phyloP scores from a whole-genome alignment of 2,888 invertebrate genomes.

The Tipula helvola region DNA sequence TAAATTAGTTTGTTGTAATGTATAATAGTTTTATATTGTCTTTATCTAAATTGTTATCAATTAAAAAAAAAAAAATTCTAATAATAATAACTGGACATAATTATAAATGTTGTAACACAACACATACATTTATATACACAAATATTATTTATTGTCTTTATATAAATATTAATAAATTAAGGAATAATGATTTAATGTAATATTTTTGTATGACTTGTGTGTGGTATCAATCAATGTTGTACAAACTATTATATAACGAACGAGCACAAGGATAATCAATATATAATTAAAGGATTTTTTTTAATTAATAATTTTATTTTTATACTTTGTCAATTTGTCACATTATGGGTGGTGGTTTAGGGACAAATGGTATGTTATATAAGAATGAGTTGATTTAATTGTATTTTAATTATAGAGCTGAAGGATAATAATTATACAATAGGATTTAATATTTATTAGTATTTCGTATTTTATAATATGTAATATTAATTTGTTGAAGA shows the following conservation, averaged over 20 bases:
- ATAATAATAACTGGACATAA: neutral
- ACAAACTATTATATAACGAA: neutral
- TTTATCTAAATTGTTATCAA: slow-evolving; percentile 5
- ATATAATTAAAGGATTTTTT: neutral
- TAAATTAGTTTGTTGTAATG: neutral
- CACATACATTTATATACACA: neutral
- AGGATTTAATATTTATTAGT: neutral
- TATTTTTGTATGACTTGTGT: neutral
- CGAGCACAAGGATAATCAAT: neutral
- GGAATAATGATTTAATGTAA: neutral
- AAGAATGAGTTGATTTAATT: neutral
- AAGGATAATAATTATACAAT: neutral
- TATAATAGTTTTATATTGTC: slow-evolving; percentile 4
- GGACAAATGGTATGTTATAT: neutral
- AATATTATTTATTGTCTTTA: neutral
- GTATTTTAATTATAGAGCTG: neutral
- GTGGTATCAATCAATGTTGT: neutral
- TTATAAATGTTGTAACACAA: neutral
- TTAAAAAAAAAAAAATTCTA: neutral
- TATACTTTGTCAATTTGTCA: neutral
- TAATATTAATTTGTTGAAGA: too few relatives aligned
- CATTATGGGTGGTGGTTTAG: neutral
- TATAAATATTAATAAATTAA: neutral
- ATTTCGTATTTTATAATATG: neutral
- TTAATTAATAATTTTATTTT: neutral